Base-by-base conservation (phyloP, 2,113 vertebrate genomes). In the Pavo muticus region DNA sequence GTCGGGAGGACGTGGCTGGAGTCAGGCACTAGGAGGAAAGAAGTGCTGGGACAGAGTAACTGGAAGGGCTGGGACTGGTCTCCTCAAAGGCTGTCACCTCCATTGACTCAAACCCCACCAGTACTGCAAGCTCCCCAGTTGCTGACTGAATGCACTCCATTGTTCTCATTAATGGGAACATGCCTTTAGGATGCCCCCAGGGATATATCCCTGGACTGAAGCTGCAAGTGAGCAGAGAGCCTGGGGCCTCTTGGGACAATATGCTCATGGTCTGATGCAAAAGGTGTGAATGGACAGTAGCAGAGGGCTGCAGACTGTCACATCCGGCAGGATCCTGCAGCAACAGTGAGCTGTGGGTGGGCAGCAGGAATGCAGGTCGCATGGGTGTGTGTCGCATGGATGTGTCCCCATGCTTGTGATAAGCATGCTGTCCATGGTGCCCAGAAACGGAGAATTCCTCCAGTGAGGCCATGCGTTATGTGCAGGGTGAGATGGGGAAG, bases 401-500 rank as follows among this genome's bases (percentile, higher is more conserved):
- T 3, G 1, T 29, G 35, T 50, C 56, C 54, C 68, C 5, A 3
- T n/a, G 57, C 24, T 20, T 75, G 71, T 75, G 59, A 61, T 48
- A 73, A 60, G n/a, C 45, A 30, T 4, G 10, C 25, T 75, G 42
- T 30, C 92, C 61, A 5, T 12, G 24, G 24, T 37, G 24, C 23
- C 45, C 23, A 27, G 24, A 35, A 11, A 18, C 24, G 50, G 48
- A 76, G 50, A 57, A 73, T 90, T 48, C 11, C 17, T 63, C 44
- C 18, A 0, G 0, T 68, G 25, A 54, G 64, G 48, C 92, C 93
- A 15, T 86, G 83, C 0, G 17, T 86, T 96, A 88, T 72, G 75
- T 96, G 92, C 83, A 1, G 72, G 11, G 69, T 88, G 96, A 88
- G 94, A 71, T 81, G 80, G 92, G 72, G 76, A 68, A 94, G 83